Percentiles rank a stretch among this genome's conserved stretches.
These are phyloP conservation scores for Xenentodon cancila DNA, from an alignment of 2,797 vertebrate genomes.

Conservation along the genomic window DNA sequence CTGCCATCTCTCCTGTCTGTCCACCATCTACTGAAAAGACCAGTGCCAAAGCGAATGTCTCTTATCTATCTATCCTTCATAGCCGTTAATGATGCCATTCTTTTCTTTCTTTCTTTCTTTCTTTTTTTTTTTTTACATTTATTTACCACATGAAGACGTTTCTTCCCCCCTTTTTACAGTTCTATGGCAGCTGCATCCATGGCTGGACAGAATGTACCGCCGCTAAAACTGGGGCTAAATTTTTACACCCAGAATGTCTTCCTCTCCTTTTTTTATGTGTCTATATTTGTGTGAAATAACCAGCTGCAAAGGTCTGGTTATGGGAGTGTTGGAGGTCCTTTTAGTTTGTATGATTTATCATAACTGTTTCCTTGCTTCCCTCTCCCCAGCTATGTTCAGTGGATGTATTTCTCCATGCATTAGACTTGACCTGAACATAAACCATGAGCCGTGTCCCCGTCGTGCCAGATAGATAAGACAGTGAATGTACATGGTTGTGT, in stretches of 20 bases:
- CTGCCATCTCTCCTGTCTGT: slow-evolving; percentile 68
- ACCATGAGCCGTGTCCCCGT: slow-evolving; percentile 60
- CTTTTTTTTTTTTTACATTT: slow-evolving; percentile 48
- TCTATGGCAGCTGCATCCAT: slow-evolving; percentile 76
- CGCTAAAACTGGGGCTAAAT: slow-evolving; percentile 54
- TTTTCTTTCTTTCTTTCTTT: slow-evolving; percentile 65
- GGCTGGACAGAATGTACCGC: slow-evolving; percentile 79
- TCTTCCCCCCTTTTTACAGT: slow-evolving; percentile 76
- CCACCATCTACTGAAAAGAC: slow-evolving; percentile 62
- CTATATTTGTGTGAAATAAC: slow-evolving; percentile 77
- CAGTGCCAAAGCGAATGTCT: slow-evolving; percentile 69
- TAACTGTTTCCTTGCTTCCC: slow-evolving; percentile 81
- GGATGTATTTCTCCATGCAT: slow-evolving; percentile 77
- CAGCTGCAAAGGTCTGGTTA: slow-evolving; percentile 73
- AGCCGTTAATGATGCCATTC: slow-evolving; percentile 59
- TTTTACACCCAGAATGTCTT: slow-evolving; percentile 66
- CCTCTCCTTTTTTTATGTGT: slow-evolving; percentile 69
- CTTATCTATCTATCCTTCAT: slow-evolving; percentile 58
- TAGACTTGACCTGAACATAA: slow-evolving; percentile 78
- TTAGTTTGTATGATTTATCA: slow-evolving; percentile 74
- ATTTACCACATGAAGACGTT: slow-evolving; percentile 65
- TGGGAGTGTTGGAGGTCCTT: slow-evolving; percentile 62
- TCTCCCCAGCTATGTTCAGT: slow-evolving; percentile 83
- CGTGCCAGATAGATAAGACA: slow-evolving; percentile 67
- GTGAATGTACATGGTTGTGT: slow-evolving; percentile 58